Evolutionary conservation across 2,797 vertebrate species (phyloP).

Genomic region (Sciaenops ocellatus): DNA sequence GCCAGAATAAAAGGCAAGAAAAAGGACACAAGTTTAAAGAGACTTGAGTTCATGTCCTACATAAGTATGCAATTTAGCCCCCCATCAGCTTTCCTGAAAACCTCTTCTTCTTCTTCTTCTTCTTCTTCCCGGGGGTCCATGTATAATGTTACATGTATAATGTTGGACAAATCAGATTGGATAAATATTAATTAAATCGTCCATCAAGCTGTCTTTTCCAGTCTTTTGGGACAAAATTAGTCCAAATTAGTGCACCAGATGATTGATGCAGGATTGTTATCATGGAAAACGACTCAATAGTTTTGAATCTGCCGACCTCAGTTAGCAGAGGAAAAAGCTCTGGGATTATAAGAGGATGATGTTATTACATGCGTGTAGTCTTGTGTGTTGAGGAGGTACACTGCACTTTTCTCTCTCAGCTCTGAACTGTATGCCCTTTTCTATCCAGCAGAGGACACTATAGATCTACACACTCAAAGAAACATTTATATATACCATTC

Average conservation of each 20-base stretch:
- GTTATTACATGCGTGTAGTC: no score
- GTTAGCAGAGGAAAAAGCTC: no score
- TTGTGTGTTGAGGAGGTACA: not conserved
- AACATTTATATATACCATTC: not conserved
- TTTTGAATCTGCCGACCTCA: no score
- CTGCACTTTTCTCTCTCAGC: not conserved
- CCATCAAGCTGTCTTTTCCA: no score
- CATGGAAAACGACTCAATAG: not conserved
- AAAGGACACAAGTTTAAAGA: not conserved
- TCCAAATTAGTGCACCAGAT: not conserved
- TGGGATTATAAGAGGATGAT: no score
- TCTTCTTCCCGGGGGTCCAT: no score
- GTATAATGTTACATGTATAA: no score
- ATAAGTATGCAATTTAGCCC: not conserved
- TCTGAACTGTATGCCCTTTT: not conserved
- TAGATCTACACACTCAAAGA: not conserved
- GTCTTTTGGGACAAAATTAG: not conserved
- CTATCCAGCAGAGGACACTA: conserved; percentile 51
- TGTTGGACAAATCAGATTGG: no score
- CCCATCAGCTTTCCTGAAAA: no score
- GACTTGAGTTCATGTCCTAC: not conserved
- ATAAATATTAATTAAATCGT: no score
- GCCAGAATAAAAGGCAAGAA: not conserved
- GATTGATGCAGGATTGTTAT: not conserved
- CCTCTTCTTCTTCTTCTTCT: no score